Percentiles rank a stretch among this genome's conserved stretches.
These are phyloP conservation scores for Melanotaenia boesemani DNA, from an alignment of 2,797 vertebrate species.

Conservation along the genomic window DNA sequence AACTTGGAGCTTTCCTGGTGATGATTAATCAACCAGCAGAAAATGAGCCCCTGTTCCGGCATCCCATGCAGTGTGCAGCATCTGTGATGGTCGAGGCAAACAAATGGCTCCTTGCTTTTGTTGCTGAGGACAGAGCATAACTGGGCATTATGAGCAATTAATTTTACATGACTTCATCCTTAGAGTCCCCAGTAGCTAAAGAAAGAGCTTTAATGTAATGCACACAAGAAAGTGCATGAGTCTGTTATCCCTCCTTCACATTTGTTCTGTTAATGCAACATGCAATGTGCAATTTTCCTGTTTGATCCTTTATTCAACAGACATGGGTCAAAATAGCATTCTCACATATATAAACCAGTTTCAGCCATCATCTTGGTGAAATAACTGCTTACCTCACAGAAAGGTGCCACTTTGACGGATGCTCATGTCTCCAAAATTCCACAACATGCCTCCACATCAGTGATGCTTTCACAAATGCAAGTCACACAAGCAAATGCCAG, in stretches of 20 bases:
- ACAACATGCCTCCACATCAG: too few relatives aligned
- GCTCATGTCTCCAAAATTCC: too few relatives aligned
- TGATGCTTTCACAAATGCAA: too few relatives aligned
- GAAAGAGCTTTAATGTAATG: slow-evolving; percentile 62
- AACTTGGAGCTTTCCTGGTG: slow-evolving; percentile 88
- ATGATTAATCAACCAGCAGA: slow-evolving; percentile 94
- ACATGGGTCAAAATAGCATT: too few relatives aligned
- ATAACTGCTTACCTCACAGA: too few relatives aligned
- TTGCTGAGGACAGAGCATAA: slow-evolving; percentile 81
- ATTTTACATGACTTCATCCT: slow-evolving; percentile 82
- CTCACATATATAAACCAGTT: too few relatives aligned
- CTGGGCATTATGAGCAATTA: slow-evolving; percentile 84
- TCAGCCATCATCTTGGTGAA: too few relatives aligned
- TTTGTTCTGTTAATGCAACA: too few relatives aligned
- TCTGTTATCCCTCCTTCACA: slow-evolving; percentile 13
- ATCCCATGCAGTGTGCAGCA: slow-evolving; percentile 83
- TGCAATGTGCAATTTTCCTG: too few relatives aligned
- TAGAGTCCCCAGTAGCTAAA: slow-evolving; percentile 78
- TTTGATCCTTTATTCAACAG: too few relatives aligned
- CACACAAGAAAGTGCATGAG: slow-evolving; percentile 48
- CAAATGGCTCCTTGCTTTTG: slow-evolving; percentile 85
- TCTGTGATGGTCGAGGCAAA: slow-evolving; percentile 86
- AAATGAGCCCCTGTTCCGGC: slow-evolving; percentile 80
- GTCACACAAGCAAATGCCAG: too few relatives aligned
- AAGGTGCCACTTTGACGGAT: too few relatives aligned